phyloP scores from a whole-genome alignment of 2,797 vertebrate species.

The Arvicola amphibius region DNA sequence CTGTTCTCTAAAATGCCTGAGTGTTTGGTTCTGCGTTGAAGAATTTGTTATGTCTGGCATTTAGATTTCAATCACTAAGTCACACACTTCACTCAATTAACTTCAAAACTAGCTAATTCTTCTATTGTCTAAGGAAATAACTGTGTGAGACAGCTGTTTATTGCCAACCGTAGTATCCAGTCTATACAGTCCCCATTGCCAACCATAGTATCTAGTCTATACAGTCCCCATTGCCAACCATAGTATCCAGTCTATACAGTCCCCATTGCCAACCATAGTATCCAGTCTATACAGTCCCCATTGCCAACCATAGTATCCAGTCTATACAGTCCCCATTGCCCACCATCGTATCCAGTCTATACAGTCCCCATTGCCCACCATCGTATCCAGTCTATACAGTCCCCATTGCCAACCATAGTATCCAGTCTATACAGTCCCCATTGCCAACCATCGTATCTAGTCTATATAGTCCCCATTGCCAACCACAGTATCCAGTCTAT shows the following conservation, averaged over 20 bases:
- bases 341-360: neutral
- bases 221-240: neutral
- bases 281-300: neutral
- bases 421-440: neutral
- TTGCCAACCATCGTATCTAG: neutral
- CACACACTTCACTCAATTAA: neutral
- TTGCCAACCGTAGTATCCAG: neutral
- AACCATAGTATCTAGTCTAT: neutral
- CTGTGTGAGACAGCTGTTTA: neutral
- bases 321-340: neutral
- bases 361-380: neutral
- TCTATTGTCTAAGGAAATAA: conserved; percentile 39
- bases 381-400: neutral
- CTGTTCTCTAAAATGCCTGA: neutral
- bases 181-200: too few relatives aligned
- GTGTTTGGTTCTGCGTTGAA: neutral
- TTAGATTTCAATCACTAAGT: conserved; percentile 21
- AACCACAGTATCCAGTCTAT: neutral
- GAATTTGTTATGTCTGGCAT: neutral
- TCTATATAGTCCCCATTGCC: neutral
- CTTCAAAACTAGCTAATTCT: neutral
- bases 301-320: neutral
- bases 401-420: neutral
- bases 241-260: neutral
- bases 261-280: neutral